phyloP scores from a whole-genome alignment of 1,140 invertebrate genomes.

The Conus ventricosus region DNA sequence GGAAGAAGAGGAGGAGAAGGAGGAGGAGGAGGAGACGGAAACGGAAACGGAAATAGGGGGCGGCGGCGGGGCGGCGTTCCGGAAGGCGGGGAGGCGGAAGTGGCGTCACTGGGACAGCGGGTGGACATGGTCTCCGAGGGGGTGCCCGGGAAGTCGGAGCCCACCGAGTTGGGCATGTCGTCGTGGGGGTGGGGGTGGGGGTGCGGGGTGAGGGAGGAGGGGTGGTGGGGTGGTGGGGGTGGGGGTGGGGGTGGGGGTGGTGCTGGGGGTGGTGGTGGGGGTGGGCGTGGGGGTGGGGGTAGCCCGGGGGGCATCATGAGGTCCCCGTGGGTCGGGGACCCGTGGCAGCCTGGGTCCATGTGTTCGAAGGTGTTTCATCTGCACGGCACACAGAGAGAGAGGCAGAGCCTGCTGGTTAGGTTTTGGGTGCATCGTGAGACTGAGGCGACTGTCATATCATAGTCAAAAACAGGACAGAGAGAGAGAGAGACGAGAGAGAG shows the following conservation, averaged over 20 bases:
- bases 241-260: constrained; percentile 36
- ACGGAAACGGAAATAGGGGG: neutral
- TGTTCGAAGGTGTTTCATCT: constrained; percentile 56
- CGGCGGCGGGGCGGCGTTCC: neutral
- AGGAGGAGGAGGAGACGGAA: neutral
- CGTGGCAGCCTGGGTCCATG: constrained; percentile 46
- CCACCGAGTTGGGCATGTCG: constrained; percentile 55
- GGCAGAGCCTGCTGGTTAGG: too few relatives aligned
- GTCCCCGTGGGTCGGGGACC: constrained; percentile 39
- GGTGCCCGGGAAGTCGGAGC: constrained; percentile 51
- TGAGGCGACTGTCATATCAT: too few relatives aligned
- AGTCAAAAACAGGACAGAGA: too few relatives aligned
- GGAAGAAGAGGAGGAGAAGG: neutral
- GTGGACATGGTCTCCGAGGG: constrained; percentile 49
- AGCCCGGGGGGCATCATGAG: constrained; percentile 34
- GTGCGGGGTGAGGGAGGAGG: constrained; percentile 19
- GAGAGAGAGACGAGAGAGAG: too few relatives aligned
- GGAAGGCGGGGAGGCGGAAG: neutral
- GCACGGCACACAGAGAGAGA: neutral
- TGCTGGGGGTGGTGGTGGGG: constrained; percentile 36
- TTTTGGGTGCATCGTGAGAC: too few relatives aligned
- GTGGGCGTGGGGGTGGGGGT: constrained; percentile 26
- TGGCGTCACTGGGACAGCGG: constrained; percentile 46
- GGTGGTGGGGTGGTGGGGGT: neutral
- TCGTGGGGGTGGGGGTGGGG: constrained; percentile 32